phyloP scores from a whole-genome alignment of 2,113 vertebrate species.

The Neopipo cinnamomea region DNA sequence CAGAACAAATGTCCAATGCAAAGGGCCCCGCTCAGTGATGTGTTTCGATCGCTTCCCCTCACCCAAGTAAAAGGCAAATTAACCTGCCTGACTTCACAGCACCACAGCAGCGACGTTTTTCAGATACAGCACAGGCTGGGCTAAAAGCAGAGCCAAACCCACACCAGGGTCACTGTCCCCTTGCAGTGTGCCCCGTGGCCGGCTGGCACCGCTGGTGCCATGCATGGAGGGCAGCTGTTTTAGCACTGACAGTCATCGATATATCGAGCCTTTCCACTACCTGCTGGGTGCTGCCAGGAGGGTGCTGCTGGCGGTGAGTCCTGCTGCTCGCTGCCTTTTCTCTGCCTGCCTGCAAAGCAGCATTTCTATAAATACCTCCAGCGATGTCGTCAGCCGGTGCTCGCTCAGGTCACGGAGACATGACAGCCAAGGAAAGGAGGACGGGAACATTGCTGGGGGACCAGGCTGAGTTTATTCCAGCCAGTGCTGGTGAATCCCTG shows the following conservation, averaged over 20 bases:
- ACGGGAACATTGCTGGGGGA: neutral
- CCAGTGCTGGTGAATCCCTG: rapidly evolving
- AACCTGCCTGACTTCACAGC: constrained; percentile 16
- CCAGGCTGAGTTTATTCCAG: neutral
- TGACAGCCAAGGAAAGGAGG: neutral
- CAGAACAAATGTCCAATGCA: neutral
- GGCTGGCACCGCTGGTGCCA: neutral
- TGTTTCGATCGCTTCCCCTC: neutral
- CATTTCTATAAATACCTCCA: constrained; percentile 26
- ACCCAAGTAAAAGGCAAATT: neutral
- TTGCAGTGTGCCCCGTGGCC: rapidly evolving
- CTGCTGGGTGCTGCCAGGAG: neutral
- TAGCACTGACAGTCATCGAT: neutral
- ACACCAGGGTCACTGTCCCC: rapidly evolving
- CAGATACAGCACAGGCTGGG: neutral
- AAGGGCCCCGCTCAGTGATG: neutral
- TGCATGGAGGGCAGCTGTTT: neutral
- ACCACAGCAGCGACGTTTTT: neutral
- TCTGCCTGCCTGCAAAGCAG: neutral
- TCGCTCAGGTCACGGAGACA: neutral
- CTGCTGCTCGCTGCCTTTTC: neutral
- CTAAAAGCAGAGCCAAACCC: neutral
- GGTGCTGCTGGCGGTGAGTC: neutral
- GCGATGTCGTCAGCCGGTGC: neutral
- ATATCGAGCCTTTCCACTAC: neutral